Base-by-base conservation (phyloP, 1,140 invertebrate genomes). In the Archegozetes longisetosus region DNA sequence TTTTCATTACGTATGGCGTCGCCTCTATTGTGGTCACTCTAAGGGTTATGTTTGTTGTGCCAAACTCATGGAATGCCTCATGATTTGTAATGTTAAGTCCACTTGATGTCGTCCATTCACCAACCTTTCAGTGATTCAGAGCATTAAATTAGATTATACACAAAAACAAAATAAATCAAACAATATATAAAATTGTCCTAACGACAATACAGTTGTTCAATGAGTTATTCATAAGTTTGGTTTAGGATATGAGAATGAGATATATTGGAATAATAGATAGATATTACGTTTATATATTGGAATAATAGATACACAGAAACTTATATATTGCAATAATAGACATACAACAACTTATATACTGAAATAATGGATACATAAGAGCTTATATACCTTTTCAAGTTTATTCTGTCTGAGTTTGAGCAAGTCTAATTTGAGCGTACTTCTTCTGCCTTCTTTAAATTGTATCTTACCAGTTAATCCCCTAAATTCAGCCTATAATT, bases 381-480 rank as follows among this genome's bases (percentile, higher is more conserved):
- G n/a, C 27, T 40, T 1, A 40, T 60, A 78, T 12, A 85, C 73
- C 61, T 83, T 81, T n/a, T 82, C 79, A 2, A 85, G 67, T 2
- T 64, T 78, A 50, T 86, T 83, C 26, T 82, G 82, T 53, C 82
- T 82, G 58, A 93, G 71, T 70, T 91, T 84, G 53, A 92, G 77
- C 14, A 95, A 75, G 69, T 90, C 86, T 52, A 95, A 75, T 68
- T 85, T 85, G 70, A 92, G 86, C 66, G 86, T 84, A 25, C 78
- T 83, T 53, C 91, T 75, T 61, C 80, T 80, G 0, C 88, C 89
- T 68, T 87, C 82, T 62, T 81, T 81, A 74, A 96, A 94, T 62
- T 87, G 79, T 51, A 96, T 82, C 32, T 80, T 82, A 3, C 92
- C 92, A 0, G 90, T 92, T 49, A 95, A 72, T 0, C 91, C 91